Conservation (phyloP, 2,888 invertebrate species). For the Sacculina carcini region DNA sequence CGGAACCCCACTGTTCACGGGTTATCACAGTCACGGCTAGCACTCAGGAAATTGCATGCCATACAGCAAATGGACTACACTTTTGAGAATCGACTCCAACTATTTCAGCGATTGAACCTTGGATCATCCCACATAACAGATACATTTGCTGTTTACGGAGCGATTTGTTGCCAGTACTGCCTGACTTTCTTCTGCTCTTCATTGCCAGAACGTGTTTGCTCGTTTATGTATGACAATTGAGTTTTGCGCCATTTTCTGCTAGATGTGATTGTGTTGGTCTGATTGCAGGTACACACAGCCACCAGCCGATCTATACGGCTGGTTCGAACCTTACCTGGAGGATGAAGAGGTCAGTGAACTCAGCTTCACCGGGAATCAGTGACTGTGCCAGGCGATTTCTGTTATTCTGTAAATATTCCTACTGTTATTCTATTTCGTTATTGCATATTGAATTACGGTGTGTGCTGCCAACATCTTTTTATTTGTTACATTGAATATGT, state of each 20-base stretch:
- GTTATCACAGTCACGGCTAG: no score
- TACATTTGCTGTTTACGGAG: no score
- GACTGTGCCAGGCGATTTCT: no score
- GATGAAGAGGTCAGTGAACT: constrained; percentile 54
- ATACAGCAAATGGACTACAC: background rate
- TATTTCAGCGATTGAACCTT: no score
- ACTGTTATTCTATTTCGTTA: no score
- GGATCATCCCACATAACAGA: no score
- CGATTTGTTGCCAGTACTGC: background rate
- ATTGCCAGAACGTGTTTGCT: no score
- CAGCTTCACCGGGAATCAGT: constrained; percentile 11
- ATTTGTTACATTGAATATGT: no score
- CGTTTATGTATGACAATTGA: background rate
- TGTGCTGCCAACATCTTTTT: no score
- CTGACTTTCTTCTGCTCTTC: background rate
- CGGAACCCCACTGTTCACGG: no score
- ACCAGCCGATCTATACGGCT: constrained; percentile 77
- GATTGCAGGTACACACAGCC: constrained; percentile 71
- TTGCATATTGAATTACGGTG: no score
- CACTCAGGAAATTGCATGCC: background rate
- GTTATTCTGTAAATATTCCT: no score
- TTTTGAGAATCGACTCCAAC: background rate
- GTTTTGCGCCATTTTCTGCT: background rate
- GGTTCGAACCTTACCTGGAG: constrained; percentile 87
- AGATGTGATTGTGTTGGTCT: background rate